Base-by-base conservation (phyloP, 2,888 invertebrate species). In the Drosophila crucigera region DNA sequence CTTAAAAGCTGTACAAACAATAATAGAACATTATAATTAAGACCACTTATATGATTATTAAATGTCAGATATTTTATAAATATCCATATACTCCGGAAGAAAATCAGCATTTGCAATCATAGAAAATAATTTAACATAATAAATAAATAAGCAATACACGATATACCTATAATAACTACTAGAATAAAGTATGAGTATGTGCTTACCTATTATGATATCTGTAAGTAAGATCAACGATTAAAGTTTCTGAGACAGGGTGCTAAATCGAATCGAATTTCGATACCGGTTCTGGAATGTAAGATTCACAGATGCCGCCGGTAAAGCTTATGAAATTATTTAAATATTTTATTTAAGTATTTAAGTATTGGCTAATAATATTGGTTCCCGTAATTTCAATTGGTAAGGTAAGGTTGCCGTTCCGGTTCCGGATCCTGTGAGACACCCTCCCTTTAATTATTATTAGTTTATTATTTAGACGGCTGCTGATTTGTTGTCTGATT, bases 1-100 rank as follows among this genome's bases (percentile, higher is more conserved):
- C 33, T 50, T 28, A 64, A 59, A 78, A 79, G 80, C 76, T 78
- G 80, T 76, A 11, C 30, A 79, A 78, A 79, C 66, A 79, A 35
- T 43, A 22, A 31, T 22, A n/a, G 37, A 25, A 43, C 10, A n/a
- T 43, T 31, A 2, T 33, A 22, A 41, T 33, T 33, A 41, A 33
- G 39, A 31, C 31, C 3, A 14, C 10, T 41, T 31, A 22, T 31
- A 5, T 10, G 41, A 31, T 41, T 41, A 25, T 19, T 28, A 31
- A 22, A 28, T 47, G 58, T 16, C 31, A 39, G 22, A 50, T n/a
- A 56, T 39, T n/a, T 56, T 7, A 19, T 4, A 49, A 1, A 25
- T 49, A 56, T 49, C 14, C 37, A 22, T 39, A 16, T 10, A 30
- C n/a, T 37, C 37, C 11, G 19, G 19, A 28, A 39, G 28, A 33